Percentiles rank a stretch among this genome's conserved stretches.
Conservation (phyloP, 2,113 vertebrate species). For the Hypanus sabinus region DNA sequence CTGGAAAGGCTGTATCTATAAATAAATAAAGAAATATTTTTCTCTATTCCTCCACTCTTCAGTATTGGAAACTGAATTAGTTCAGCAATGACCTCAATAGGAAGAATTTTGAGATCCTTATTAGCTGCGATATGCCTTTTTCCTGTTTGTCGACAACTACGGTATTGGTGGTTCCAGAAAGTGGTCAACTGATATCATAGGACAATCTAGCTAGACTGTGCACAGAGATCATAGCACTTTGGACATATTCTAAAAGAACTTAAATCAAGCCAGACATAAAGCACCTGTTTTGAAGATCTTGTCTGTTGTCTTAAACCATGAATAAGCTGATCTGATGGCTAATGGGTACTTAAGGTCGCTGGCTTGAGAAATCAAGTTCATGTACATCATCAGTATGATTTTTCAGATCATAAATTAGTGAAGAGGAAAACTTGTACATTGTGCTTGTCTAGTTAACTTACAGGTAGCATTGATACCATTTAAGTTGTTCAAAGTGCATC, state of each 20-base stretch:
- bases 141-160: neutral
- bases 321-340: neutral
- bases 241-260: neutral
- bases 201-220: neutral
- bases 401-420: neutral
- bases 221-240: neutral
- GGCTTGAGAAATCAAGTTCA: neutral
- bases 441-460: neutral
- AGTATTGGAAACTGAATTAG: neutral
- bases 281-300: neutral
- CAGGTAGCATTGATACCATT: neutral
- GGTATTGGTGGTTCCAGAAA: neutral
- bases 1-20: too few species aligned
- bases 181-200: neutral
- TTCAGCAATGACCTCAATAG: neutral
- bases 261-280: neutral
- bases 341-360: neutral
- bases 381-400: neutral
- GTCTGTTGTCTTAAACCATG: neutral
- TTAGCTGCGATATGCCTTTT: neutral
- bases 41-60: too few species aligned
- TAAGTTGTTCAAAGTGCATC: neutral
- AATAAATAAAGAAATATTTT: too few species aligned
- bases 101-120: neutral
- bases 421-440: neutral